Conservation (phyloP, 2,113 vertebrate genomes). For the Sebastes schlegelii region DNA sequence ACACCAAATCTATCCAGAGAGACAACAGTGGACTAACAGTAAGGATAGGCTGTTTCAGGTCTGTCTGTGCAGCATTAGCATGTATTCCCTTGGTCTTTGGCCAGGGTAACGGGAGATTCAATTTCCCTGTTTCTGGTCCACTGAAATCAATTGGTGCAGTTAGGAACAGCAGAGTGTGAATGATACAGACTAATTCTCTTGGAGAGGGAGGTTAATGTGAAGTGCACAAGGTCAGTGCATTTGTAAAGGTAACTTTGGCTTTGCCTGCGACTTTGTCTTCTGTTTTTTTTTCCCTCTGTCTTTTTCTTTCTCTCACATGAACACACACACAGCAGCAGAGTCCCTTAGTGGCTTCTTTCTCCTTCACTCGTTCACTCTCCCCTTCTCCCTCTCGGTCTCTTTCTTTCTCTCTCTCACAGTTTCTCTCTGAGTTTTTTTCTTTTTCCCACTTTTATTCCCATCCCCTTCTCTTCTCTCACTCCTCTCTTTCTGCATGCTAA, state of each 20-base stretch:
- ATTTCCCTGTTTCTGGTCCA: slow-evolving; percentile 55
- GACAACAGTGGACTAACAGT: slow-evolving; percentile 39
- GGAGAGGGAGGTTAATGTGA: slow-evolving; percentile 66
- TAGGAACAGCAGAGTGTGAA: slow-evolving; percentile 58
- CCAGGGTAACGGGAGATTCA: slow-evolving; percentile 59
- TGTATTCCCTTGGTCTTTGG: slow-evolving; percentile 50
- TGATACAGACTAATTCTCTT: slow-evolving; percentile 62
- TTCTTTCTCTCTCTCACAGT: slow-evolving; percentile 32
- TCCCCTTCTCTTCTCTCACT: background rate
- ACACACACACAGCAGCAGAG: slow-evolving; percentile 57
- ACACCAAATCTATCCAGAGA: slow-evolving; percentile 51
- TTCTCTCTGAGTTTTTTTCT: background rate
- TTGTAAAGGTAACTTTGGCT: slow-evolving; percentile 73
- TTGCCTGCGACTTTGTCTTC: slow-evolving; percentile 50
- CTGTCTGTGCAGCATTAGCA: slow-evolving; percentile 50
- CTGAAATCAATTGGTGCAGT: slow-evolving; percentile 64
- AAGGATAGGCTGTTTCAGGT: slow-evolving; percentile 32
- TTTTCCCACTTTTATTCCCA: background rate
- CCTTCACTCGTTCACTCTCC: slow-evolving; percentile 53
- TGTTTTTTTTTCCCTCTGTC: slow-evolving; percentile 15
- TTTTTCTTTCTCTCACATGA: slow-evolving; percentile 68
- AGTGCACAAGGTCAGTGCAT: slow-evolving; percentile 68
- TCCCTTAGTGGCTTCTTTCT: slow-evolving; percentile 64
- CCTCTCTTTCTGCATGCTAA: slow-evolving; percentile 37
- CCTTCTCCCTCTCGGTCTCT: slow-evolving; percentile 23